These are phyloP conservation scores for Bugula neritina DNA, from an alignment of 2,888 invertebrate genomes.

Conservation along the genomic window DNA sequence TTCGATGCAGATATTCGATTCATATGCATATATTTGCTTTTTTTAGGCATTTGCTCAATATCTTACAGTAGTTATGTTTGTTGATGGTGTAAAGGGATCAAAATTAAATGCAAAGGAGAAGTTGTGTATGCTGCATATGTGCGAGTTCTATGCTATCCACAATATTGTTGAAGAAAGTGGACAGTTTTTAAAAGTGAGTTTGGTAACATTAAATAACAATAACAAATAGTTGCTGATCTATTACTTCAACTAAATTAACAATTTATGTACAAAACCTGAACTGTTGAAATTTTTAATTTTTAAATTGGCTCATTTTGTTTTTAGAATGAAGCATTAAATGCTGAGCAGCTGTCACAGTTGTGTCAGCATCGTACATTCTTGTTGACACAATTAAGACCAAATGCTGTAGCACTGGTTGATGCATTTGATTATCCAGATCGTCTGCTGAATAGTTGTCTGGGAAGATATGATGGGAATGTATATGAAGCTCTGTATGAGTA, in stretches of 20 bases:
- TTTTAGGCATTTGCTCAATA: neutral
- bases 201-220: too few species aligned
- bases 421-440: constrained; percentile 66
- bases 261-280: too few species aligned
- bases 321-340: neutral
- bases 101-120: neutral
- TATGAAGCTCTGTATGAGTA: constrained; percentile 54
- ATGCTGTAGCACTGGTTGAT: constrained; percentile 85
- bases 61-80: neutral
- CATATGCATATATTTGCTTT: too few species aligned
- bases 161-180: neutral
- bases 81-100: neutral
- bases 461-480: constrained; percentile 54
- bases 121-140: neutral
- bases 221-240: too few species aligned
- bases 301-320: too few species aligned
- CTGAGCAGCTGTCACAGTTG: constrained; percentile 63
- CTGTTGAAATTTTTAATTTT: too few species aligned
- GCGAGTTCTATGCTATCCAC: neutral
- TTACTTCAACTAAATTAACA: too few species aligned
- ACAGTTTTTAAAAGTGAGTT: neutral
- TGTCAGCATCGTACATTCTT: constrained; percentile 60
- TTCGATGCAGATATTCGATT: too few species aligned
- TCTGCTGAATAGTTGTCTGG: constrained; percentile 51
- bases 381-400: constrained; percentile 69